Evolutionary conservation across 2,888 invertebrate species (phyloP).

Genomic region (Thyatira batis): DNA sequence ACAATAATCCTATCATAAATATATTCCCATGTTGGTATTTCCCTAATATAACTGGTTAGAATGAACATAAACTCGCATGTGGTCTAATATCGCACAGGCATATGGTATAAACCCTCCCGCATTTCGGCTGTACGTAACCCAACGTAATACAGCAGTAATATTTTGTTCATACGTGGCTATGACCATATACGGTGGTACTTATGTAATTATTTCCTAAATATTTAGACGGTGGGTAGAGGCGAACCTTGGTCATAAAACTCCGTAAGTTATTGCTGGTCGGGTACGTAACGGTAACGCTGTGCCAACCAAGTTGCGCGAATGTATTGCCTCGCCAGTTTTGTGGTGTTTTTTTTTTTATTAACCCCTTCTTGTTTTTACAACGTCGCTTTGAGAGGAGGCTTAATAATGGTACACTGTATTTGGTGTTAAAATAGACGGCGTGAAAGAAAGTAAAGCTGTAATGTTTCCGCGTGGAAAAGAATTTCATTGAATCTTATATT

Average conservation of each 20-base stretch:
- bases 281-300: constrained; percentile 43
- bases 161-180: constrained; percentile 12
- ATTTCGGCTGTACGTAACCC: background rate
- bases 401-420: background rate
- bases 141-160: constrained; percentile 12
- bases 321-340: constrained; percentile 41
- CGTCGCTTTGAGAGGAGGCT: constrained; percentile 15
- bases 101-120: background rate
- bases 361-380: constrained; percentile 7
- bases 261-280: constrained; percentile 51
- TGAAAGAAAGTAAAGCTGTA: background rate
- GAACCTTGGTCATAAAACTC: constrained; percentile 54
- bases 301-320: constrained; percentile 31
- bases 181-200: constrained; percentile 32
- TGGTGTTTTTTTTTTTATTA: constrained; percentile 26
- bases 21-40: background rate
- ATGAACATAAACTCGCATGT: constrained; percentile 3
- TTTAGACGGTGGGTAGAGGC: constrained; percentile 49
- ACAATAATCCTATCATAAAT: background rate
- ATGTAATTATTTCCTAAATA: constrained; percentile 67
- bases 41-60: background rate
- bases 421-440: background rate
- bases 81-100: constrained; percentile 3
- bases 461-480: background rate
- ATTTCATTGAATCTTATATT: too few species aligned